Evolutionary conservation across 2,888 invertebrate species (phyloP), one percentile per base, ranked within the genome.

Genomic region (Saturnia pavonia): DNA sequence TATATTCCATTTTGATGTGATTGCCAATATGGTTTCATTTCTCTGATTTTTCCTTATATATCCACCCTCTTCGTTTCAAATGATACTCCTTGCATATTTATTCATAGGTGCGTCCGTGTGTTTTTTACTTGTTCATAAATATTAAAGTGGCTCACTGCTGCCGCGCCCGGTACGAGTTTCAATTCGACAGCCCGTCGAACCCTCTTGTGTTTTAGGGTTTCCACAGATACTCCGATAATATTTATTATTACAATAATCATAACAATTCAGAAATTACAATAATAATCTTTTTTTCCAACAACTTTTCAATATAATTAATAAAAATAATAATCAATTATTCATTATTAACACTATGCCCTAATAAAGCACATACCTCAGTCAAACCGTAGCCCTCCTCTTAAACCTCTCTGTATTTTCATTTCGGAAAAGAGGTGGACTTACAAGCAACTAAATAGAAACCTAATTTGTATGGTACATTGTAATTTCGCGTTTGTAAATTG

Each of bases 61-160:
- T 74, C 69, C 71, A 72, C 76, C 76, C 75, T 75, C 75, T 73
- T 68, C 72, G 43, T 54, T 63, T 68, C 68, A 42, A 65, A 22
- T 25, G 68, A 71, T 68, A 66, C 51, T 69, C 60, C 75, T 79
- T 83, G 77, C 76, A 83, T 87, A 90, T 89, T 86, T 90, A 91
- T 91, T 90, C 90, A 90, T 88, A 85, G 89, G 81, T 77, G 75
- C 74, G 81, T 76, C 82, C 83, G 85, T 89, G 85, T 89, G 86
- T 89, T 88, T 90, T 90, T 89, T 88, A 88, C 85, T 85, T 78
- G 78, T 80, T 88, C 89, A 92, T 92, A 92, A 93, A 93, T 92
- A 93, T 92, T 89, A 86, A 91, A 89, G 86, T 80, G 82, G 85
- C 77, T 81, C 85, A 86, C 84, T 82, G 87, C 87, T 84, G 78